Evolutionary conservation across 2,797 vertebrate genomes (phyloP), one percentile per base, ranked within the genome.

Genomic region (Melanotaenia maccullochi): DNA sequence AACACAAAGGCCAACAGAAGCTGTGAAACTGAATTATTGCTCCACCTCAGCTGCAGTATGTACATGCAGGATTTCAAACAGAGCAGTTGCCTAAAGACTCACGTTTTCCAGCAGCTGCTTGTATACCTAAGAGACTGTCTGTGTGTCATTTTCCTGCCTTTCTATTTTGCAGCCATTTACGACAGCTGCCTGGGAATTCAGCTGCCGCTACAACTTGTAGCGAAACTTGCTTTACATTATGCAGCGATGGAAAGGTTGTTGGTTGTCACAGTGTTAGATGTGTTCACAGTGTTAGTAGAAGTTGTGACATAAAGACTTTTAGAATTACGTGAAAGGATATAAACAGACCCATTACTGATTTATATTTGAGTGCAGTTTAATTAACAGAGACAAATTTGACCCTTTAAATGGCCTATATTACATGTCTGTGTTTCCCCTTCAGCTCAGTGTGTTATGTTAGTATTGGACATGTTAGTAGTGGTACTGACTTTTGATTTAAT

Each of bases 51-150:
- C 59, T 76, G 44, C 16, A 52, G 63, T 60, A 60, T 80, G 75
- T 64, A 71, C 71, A 82, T 59, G 62, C 79, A 66, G 32, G 40
- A 80, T 67, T 73, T 65, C 68, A 75, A 72, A 79, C 61, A 62
- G 73, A 85, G 75, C 88, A 91, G 89, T 87, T 90, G 87, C 80
- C 44, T n/a, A n/a, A 74, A 78, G 76, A 89, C 76, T 92, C 83
- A 83, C 56, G 59, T 87, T 89, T 86, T 87, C 78, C 86, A 89
- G 85, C 91, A 92, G 91, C 91, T 93, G 92, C 72, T 69, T 56
- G 44, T 47, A 65, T 79, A 92, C 87, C 87, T 87, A 73, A 24
- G 88, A 83, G 87, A 87, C 79, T 20, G 72, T 73, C 76, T 80
- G 68, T 71, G 25, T 83, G 85, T 78, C 80, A 63, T 85, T 84